phyloP scores from a whole-genome alignment of 2,888 invertebrate species.

The Nowickia ferox region DNA sequence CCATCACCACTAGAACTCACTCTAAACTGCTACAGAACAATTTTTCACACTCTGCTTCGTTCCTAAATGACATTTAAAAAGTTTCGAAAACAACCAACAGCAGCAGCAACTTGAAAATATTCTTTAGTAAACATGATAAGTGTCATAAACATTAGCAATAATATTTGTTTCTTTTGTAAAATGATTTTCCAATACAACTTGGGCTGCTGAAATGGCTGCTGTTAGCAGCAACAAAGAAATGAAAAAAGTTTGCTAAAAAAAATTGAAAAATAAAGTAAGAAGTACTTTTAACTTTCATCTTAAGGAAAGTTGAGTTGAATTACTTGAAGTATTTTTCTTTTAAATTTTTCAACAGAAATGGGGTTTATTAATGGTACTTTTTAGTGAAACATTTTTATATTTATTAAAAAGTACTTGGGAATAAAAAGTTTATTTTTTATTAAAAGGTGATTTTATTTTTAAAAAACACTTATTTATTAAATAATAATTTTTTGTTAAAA shows the following conservation, averaged over 20 bases:
- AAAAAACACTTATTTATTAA: too few species aligned
- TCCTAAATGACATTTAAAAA: slow-evolving; percentile 27
- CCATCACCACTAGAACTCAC: slow-evolving; percentile 1
- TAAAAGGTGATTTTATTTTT: too few species aligned
- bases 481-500: too few species aligned
- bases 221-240: slow-evolving; percentile 25
- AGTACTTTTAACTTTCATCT: slow-evolving; percentile 15
- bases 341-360: too few species aligned
- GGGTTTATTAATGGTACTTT: too few species aligned
- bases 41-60: slow-evolving; percentile 25
- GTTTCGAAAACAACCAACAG: slow-evolving; percentile 18
- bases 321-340: too few species aligned
- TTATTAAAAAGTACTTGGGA: too few species aligned
- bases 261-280: slow-evolving; percentile 2
- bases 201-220: slow-evolving; percentile 12
- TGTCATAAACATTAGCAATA: slow-evolving; percentile 73
- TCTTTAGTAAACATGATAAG: slow-evolving; percentile 64
- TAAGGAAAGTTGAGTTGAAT: too few species aligned
- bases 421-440: too few species aligned
- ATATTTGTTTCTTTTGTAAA: slow-evolving; percentile 60
- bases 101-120: slow-evolving; percentile 22
- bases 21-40: background rate
- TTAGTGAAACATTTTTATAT: too few species aligned
- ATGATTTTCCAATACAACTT: slow-evolving; percentile 48
- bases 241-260: slow-evolving; percentile 11